Conservation (phyloP, 2,113 vertebrate genomes). For the Euleptes europaea region DNA sequence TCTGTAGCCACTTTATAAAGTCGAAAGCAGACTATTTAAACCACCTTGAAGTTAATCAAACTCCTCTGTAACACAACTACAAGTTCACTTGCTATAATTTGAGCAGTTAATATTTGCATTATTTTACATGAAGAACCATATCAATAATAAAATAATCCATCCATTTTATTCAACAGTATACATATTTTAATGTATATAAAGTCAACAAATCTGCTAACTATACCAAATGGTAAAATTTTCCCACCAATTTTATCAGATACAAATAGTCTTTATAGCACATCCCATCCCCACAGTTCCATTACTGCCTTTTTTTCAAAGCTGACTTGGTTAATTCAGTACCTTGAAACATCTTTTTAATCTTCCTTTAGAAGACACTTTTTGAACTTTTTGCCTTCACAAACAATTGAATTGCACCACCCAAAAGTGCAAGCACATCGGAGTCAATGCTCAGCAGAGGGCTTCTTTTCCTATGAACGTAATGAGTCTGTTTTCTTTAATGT, state of each 20-base stretch:
- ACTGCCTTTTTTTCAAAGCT: neutral
- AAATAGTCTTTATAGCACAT: neutral
- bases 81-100: neutral
- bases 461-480: conserved; percentile 19
- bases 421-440: conserved; percentile 12
- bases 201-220: neutral
- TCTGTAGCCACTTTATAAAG: neutral
- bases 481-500: conserved; percentile 13
- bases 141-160: neutral
- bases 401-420: neutral
- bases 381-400: neutral
- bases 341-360: neutral
- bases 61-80: neutral
- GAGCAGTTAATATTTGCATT: neutral
- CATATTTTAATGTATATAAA: neutral
- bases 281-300: neutral
- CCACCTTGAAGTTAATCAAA: neutral
- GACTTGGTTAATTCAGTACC: neutral
- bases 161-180: neutral
- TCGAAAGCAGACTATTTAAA: neutral
- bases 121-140: neutral
- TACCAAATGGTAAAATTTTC: neutral
- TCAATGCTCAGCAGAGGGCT: neutral
- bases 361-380: neutral
- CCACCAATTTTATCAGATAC: neutral